These are phyloP conservation scores for Lagria hirta DNA, from an alignment of 2,888 invertebrate genomes.

Conservation along the genomic window DNA sequence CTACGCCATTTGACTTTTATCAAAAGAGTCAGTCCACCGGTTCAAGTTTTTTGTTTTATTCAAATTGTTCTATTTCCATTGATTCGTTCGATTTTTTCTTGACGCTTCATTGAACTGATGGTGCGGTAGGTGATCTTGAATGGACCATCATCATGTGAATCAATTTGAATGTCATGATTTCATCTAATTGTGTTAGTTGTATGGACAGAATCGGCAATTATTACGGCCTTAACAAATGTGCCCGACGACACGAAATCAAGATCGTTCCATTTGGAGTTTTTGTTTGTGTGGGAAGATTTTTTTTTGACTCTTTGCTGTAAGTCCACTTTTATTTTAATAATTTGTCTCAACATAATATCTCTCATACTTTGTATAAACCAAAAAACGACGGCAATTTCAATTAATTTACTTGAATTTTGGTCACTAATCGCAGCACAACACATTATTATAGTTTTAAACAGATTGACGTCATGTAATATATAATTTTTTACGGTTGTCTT, in stretches of 20 bases:
- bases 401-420: too few species aligned
- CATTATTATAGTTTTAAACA: too few species aligned
- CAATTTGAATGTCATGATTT: slow-evolving; percentile 26
- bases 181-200: slow-evolving; percentile 30
- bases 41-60: slow-evolving; percentile 15
- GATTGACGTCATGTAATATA: too few species aligned
- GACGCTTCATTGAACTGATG: too few species aligned
- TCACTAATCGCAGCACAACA: too few species aligned
- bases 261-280: slow-evolving; percentile 29
- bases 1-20: slow-evolving; percentile 20
- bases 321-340: slow-evolving; percentile 10
- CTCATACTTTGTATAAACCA: too few species aligned
- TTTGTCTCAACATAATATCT: too few species aligned
- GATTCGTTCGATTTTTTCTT: too few species aligned
- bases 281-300: slow-evolving; percentile 14
- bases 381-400: too few species aligned
- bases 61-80: slow-evolving; percentile 6
- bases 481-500: too few species aligned
- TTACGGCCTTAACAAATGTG: slow-evolving; percentile 21
- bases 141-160: slow-evolving; percentile 18
- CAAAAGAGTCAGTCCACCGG: slow-evolving; percentile 17
- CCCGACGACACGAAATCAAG: slow-evolving; percentile 28
- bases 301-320: slow-evolving; percentile 8
- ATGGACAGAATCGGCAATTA: slow-evolving; percentile 27
- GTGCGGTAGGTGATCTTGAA: slow-evolving; percentile 18